Percentiles rank a stretch among this genome's conserved stretches.
Conservation (phyloP, 2,797 vertebrate species). For the Lycodopsis pacificus region DNA sequence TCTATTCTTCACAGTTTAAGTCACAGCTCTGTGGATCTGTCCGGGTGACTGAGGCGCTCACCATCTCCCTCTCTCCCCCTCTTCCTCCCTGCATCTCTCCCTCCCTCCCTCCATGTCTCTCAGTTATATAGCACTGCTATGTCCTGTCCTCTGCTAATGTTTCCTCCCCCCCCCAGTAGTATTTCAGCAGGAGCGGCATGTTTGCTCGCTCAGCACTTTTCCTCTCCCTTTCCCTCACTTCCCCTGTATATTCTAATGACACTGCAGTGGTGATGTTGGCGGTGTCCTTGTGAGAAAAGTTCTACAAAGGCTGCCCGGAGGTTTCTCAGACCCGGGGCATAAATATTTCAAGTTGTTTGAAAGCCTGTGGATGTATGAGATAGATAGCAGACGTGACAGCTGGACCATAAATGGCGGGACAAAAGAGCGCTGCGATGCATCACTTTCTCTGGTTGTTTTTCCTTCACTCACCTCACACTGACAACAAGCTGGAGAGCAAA, state of each 20-base stretch:
- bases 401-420: neutral
- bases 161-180: neutral
- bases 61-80: neutral
- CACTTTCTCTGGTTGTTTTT: slow-evolving; percentile 8
- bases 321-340: slow-evolving; percentile 27
- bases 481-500: neutral
- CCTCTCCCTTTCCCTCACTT: neutral
- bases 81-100: neutral
- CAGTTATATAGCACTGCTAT: neutral
- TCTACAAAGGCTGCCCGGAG: neutral
- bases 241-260: slow-evolving; percentile 56
- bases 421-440: slow-evolving; percentile 10
- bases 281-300: slow-evolving; percentile 48
- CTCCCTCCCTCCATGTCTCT: neutral
- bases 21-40: slow-evolving; percentile 54
- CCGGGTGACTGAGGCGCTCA: slow-evolving; percentile 29
- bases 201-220: slow-evolving; percentile 56
- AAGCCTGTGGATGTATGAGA: slow-evolving; percentile 23
- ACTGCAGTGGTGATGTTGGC: slow-evolving; percentile 43
- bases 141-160: neutral
- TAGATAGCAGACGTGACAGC: slow-evolving; percentile 14
- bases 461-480: neutral
- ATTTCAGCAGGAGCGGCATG: slow-evolving; percentile 23
- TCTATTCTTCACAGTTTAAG: slow-evolving; percentile 67
- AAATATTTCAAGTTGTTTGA: slow-evolving; percentile 48